A percentile compares a stretch with the other conserved stretches of the same genome.
Conservation (phyloP, 2,113 vertebrate species). For the Megaptera novaeangliae region DNA sequence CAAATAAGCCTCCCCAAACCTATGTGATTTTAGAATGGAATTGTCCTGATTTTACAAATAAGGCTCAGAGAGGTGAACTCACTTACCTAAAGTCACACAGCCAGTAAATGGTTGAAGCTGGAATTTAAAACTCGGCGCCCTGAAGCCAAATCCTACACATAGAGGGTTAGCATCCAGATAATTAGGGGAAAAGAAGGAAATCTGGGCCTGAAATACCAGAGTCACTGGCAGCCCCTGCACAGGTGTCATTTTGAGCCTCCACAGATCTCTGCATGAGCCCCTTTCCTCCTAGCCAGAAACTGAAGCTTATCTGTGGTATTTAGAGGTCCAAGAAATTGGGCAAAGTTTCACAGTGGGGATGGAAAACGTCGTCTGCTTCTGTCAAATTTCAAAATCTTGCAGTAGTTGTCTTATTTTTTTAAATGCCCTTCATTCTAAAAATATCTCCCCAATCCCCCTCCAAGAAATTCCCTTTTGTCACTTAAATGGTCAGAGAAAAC, state of each 20-base stretch:
- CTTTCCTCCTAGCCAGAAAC: slow-evolving; percentile 42
- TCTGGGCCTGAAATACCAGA: neutral
- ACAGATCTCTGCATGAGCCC: slow-evolving; percentile 6
- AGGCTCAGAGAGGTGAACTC: neutral
- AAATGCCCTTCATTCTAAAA: slow-evolving; percentile 47
- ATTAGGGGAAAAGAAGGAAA: neutral
- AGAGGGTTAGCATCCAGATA: neutral
- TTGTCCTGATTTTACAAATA: neutral
- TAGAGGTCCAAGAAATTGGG: slow-evolving; percentile 45
- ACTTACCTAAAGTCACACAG: neutral
- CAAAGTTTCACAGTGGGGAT: slow-evolving; percentile 44
- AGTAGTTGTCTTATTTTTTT: slow-evolving; percentile 8
- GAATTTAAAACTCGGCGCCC: neutral
- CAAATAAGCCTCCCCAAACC: neutral
- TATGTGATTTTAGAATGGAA: neutral
- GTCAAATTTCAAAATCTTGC: slow-evolving; percentile 65
- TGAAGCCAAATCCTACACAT: neutral
- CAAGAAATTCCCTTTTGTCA: slow-evolving; percentile 34
- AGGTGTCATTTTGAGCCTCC: slow-evolving; percentile 67
- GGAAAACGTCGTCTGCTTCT: slow-evolving; percentile 49
- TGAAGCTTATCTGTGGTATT: slow-evolving; percentile 71
- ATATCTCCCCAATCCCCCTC: neutral
- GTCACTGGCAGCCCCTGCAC: neutral
- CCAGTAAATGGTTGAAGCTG: neutral
- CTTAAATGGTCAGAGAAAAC: neutral